phyloP scores from a whole-genome alignment of 2,888 invertebrate genomes.

The Malthinus flaveolus region DNA sequence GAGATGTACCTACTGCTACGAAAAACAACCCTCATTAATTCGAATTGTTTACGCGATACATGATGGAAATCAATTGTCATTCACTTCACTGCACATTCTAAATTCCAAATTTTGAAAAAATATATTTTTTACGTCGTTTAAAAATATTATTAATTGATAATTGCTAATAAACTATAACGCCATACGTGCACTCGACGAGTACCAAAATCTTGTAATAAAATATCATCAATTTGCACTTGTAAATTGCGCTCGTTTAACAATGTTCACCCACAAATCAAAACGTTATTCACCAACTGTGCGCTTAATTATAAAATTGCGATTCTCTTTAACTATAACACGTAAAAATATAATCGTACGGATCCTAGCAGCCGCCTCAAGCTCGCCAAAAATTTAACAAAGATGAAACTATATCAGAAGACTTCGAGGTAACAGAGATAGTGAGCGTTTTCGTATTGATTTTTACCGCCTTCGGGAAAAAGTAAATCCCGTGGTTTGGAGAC shows the following conservation, averaged over 20 bases:
- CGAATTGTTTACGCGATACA: no score
- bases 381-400: conserved; percentile 45
- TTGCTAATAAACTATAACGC: not conserved
- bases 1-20: no score
- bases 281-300: conserved; percentile 27
- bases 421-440: conserved; percentile 36
- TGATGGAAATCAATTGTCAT: no score
- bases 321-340: conserved; percentile 41
- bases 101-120: no score
- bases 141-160: no score
- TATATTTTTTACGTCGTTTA: no score
- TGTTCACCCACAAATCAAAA: conserved; percentile 11
- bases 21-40: no score
- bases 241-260: no score
- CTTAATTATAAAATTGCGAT: conserved; percentile 50
- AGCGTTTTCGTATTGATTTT: conserved; percentile 50
- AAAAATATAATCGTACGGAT: conserved; percentile 53
- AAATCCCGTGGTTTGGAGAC: conserved; percentile 36
- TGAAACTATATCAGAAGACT: conserved; percentile 33
- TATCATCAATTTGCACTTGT: not conserved
- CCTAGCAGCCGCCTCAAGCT: conserved; percentile 45
- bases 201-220: conserved; percentile 9
- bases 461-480: conserved; percentile 44
- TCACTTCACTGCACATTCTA: no score
- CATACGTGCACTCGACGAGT: conserved; percentile 15